phyloP scores from a whole-genome alignment of 2,888 invertebrate species.

The Drosophila neutralis region DNA sequence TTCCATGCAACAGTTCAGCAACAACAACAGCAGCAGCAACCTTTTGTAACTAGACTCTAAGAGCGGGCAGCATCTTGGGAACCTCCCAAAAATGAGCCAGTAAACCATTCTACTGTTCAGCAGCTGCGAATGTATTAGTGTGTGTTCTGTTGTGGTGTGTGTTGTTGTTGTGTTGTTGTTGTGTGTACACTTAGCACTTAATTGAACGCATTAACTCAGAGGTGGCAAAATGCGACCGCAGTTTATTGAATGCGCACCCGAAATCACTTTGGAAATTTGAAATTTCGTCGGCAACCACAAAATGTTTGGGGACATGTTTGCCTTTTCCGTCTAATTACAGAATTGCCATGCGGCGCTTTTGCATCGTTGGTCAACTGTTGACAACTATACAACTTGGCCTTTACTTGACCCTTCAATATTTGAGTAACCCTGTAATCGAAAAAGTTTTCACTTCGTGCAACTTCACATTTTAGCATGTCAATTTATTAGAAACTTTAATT shows the following conservation, averaged over 20 bases:
- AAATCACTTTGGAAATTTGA: slow-evolving; percentile 21
- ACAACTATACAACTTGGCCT: slow-evolving; percentile 19
- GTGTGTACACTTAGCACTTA: slow-evolving; percentile 57
- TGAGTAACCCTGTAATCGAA: slow-evolving; percentile 52
- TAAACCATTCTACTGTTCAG: slow-evolving; percentile 20
- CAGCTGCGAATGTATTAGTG: neutral
- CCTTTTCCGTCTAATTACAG: slow-evolving; percentile 21
- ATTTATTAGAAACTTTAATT: slow-evolving; percentile 61
- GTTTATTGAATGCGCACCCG: slow-evolving; percentile 32
- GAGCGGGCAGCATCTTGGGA: slow-evolving; percentile 10
- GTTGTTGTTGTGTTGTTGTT: neutral
- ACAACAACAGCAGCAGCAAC: slow-evolving; percentile 4
- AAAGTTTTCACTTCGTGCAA: slow-evolving; percentile 48
- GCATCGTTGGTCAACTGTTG: slow-evolving; percentile 31
- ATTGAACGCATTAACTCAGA: slow-evolving; percentile 71
- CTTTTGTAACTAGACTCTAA: slow-evolving; percentile 30
- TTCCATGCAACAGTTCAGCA: slow-evolving; percentile 67
- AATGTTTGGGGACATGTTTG: slow-evolving; percentile 31
- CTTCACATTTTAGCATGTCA: slow-evolving; percentile 43
- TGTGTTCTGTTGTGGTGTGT: neutral
- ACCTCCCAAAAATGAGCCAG: slow-evolving; percentile 21
- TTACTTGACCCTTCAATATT: slow-evolving; percentile 61
- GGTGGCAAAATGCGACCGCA: slow-evolving; percentile 35
- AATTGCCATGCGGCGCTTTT: slow-evolving; percentile 7
- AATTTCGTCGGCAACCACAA: slow-evolving; percentile 34